Conservation (phyloP, 2,797 vertebrate genomes). For the Pterois miles region DNA sequence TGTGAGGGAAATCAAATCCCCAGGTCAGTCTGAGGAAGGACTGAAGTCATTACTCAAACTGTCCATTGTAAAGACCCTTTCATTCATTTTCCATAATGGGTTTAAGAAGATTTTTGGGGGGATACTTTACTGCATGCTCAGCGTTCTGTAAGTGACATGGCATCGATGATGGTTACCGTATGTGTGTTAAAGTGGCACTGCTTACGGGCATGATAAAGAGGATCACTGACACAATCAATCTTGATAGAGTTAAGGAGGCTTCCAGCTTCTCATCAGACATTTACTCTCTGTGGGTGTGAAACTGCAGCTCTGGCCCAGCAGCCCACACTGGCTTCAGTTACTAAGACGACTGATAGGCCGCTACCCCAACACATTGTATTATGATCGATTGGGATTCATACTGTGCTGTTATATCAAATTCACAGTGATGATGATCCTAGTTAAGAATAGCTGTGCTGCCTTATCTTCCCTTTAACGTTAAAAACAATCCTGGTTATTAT, state of each 20-base stretch:
- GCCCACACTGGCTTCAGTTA: slow-evolving; percentile 28
- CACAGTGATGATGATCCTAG: slow-evolving; percentile 46
- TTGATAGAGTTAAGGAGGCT: slow-evolving; percentile 63
- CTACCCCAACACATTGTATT: slow-evolving; percentile 47
- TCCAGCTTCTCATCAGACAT: slow-evolving; percentile 57
- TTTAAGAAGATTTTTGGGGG: background rate
- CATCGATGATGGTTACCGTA: slow-evolving; percentile 55
- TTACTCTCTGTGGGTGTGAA: slow-evolving; percentile 44
- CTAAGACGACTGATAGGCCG: slow-evolving; percentile 50
- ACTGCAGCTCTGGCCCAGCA: slow-evolving; percentile 14
- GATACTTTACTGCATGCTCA: background rate
- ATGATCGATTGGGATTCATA: slow-evolving; percentile 66
- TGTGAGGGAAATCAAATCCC: background rate
- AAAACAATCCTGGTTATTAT: slow-evolving; percentile 39
- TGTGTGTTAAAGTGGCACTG: slow-evolving; percentile 38
- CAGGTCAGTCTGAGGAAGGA: background rate
- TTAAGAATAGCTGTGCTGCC: slow-evolving; percentile 15
- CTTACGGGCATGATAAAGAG: slow-evolving; percentile 62
- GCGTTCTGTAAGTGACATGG: slow-evolving; percentile 22
- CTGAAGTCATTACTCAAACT: background rate
- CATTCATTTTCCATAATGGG: background rate
- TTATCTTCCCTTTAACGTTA: slow-evolving; percentile 44
- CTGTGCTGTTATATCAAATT: slow-evolving; percentile 67
- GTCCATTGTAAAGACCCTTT: background rate
- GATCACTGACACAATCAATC: slow-evolving; percentile 70